These are phyloP conservation scores for Poecile atricapillus DNA, from an alignment of 2,113 vertebrate genomes.

Conservation along the genomic window DNA sequence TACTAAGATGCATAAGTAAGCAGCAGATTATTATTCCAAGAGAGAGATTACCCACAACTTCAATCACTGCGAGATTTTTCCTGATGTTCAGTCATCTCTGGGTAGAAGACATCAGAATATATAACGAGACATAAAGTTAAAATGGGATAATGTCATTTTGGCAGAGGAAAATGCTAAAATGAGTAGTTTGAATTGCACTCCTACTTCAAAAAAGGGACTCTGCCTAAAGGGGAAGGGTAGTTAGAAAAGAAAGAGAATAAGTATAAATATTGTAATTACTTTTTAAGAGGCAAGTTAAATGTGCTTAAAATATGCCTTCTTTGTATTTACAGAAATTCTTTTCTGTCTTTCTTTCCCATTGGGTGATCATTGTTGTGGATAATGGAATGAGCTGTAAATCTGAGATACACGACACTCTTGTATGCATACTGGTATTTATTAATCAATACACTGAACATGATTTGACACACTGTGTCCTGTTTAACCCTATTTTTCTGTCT, in stretches of 20 bases:
- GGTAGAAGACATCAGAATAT: conserved; percentile 31
- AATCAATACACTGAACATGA: conserved; percentile 66
- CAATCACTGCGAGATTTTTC: conserved; percentile 23
- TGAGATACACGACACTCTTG: conserved; percentile 57
- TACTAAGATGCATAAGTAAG: conserved; percentile 32
- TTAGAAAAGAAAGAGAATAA: conserved; percentile 34
- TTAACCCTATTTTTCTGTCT: conserved; percentile 71
- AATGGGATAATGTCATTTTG: conserved; percentile 45
- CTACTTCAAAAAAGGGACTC: conserved; percentile 12
- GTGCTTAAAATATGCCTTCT: conserved; percentile 68
- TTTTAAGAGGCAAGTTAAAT: conserved; percentile 61
- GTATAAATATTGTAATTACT: conserved; percentile 61
- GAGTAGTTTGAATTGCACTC: conserved; percentile 6
- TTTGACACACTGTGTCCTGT: conserved; percentile 68
- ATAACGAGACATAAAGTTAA: conserved; percentile 41
- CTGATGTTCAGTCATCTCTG: conserved; percentile 52
- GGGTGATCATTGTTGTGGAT: conserved; percentile 56
- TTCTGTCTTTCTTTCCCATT: conserved; percentile 52
- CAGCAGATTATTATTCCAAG: conserved; percentile 27
- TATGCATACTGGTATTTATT: conserved; percentile 73
- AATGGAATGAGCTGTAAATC: conserved; percentile 52
- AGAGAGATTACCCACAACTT: conserved; percentile 4
- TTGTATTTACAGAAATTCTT: conserved; percentile 71
- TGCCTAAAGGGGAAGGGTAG: conserved; percentile 56
- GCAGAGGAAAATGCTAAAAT: conserved; percentile 31